phyloP scores from a whole-genome alignment of 1,140 invertebrate genomes.

The Philaenus spumarius region DNA sequence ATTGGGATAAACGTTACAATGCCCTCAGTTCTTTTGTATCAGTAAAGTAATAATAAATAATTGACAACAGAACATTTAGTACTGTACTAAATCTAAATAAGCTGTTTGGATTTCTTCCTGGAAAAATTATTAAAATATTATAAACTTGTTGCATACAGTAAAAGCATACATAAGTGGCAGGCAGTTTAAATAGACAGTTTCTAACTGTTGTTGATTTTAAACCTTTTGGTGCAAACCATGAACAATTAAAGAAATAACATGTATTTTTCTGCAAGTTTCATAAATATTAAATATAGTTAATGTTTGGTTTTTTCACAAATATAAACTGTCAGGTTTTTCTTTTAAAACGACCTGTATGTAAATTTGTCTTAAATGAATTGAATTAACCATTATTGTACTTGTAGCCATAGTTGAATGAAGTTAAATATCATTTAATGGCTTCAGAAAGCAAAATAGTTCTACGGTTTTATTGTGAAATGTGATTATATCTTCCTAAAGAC shows the following conservation, averaged over 20 bases:
- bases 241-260: neutral
- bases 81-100: too few relatives aligned
- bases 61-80: neutral
- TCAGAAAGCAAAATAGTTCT: too few relatives aligned
- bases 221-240: neutral
- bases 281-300: neutral
- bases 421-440: too few relatives aligned
- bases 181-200: neutral
- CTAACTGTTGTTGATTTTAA: neutral
- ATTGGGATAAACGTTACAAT: neutral
- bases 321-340: too few relatives aligned
- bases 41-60: neutral
- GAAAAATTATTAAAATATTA: neutral
- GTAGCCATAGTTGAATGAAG: too few relatives aligned
- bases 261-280: neutral
- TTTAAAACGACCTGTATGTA: too few relatives aligned
- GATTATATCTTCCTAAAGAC: too few relatives aligned
- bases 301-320: neutral
- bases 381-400: too few relatives aligned
- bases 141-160: conserved; percentile 9
- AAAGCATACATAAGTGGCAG: conserved; percentile 11
- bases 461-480: too few relatives aligned
- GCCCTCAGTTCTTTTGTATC: neutral
- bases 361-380: too few relatives aligned
- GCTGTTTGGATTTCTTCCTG: neutral